These are phyloP conservation scores for Perca fluviatilis DNA, from an alignment of 2,113 vertebrate genomes.

Conservation along the genomic window DNA sequence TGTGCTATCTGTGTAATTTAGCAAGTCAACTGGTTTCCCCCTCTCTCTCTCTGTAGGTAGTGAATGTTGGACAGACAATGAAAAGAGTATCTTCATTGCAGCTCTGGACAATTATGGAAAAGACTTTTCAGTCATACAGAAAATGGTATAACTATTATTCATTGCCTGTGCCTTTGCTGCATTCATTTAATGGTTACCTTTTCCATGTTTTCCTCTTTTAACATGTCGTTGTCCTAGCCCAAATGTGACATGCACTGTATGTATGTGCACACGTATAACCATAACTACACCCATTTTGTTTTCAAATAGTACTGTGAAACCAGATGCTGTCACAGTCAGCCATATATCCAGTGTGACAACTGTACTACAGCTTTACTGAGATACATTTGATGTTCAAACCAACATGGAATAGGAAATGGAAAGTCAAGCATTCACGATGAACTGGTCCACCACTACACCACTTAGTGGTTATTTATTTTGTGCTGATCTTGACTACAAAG, in stretches of 20 bases:
- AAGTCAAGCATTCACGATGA: neutral
- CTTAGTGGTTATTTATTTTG: neutral
- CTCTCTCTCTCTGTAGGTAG: slow-evolving; percentile 71
- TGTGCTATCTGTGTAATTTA: too few relatives aligned
- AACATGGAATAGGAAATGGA: neutral
- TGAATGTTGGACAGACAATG: slow-evolving; percentile 80
- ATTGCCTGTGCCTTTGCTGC: neutral
- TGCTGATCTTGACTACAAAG: neutral
- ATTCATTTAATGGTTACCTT: neutral
- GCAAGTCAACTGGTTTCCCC: neutral
- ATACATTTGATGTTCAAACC: neutral
- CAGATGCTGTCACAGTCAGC: neutral
- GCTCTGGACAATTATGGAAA: slow-evolving; percentile 79
- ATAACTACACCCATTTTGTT: neutral
- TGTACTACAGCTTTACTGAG: neutral
- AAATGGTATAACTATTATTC: slow-evolving; percentile 72
- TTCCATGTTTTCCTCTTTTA: neutral
- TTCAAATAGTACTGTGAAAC: neutral
- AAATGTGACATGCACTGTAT: neutral
- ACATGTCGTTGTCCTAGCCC: too few relatives aligned
- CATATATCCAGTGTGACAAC: neutral
- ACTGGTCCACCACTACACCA: neutral
- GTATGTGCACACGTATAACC: neutral
- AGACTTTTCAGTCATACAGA: slow-evolving; percentile 83
- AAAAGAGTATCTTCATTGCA: slow-evolving; percentile 79